phyloP scores from a whole-genome alignment of 2,797 vertebrate species.

The Margarornis squamiger region DNA sequence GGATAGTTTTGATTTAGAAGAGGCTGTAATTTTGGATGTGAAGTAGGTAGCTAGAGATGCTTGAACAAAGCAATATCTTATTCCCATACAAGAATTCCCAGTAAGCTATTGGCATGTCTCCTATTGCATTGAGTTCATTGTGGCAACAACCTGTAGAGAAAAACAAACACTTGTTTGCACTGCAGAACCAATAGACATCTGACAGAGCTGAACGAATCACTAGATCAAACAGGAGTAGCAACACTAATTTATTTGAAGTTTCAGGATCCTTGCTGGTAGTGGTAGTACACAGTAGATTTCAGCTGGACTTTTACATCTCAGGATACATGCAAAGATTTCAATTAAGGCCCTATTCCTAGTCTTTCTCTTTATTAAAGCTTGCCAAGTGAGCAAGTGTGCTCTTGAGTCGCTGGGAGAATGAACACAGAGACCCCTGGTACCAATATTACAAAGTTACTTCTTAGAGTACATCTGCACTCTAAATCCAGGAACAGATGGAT shows the following conservation, averaged over 20 bases:
- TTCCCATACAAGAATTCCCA: neutral
- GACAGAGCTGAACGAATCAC: neutral
- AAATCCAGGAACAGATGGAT: slow-evolving; percentile 48
- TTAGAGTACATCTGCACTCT: slow-evolving; percentile 12
- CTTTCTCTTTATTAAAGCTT: neutral
- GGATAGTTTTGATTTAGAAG: neutral
- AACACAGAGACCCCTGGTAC: neutral
- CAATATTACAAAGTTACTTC: neutral
- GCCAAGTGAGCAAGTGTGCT: neutral
- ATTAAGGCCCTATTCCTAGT: neutral
- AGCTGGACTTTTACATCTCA: neutral
- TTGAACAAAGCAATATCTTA: neutral
- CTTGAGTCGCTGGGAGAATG: neutral
- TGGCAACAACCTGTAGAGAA: neutral
- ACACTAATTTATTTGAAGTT: neutral
- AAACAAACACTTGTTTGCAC: neutral
- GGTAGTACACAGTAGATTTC: neutral
- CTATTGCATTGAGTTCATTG: neutral
- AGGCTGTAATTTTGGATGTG: neutral
- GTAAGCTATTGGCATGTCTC: neutral
- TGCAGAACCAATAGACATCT: neutral
- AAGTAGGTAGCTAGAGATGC: fast-evolving
- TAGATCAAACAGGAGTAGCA: neutral
- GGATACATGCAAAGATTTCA: neutral
- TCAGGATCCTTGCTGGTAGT: neutral